These are phyloP conservation scores for Actenoides hombroni DNA, from an alignment of 2,113 vertebrate genomes.

Conservation along the genomic window DNA sequence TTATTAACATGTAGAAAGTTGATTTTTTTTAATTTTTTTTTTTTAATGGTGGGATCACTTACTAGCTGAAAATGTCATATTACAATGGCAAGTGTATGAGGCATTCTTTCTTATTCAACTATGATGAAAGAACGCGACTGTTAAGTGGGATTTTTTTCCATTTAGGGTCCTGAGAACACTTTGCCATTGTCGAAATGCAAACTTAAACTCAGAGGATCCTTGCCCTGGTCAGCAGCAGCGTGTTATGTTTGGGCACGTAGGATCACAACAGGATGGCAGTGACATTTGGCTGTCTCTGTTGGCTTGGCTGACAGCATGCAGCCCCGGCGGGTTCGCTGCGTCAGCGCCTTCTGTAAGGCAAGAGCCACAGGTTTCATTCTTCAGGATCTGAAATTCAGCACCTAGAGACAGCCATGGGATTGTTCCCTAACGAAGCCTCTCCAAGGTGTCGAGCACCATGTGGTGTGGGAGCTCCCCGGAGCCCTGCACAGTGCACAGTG, in stretches of 20 bases:
- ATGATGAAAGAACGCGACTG: not conserved
- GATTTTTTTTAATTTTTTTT: not conserved
- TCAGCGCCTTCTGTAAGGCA: not conserved
- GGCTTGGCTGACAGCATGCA: not conserved
- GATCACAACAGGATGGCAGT: not conserved
- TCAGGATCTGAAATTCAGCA: not conserved
- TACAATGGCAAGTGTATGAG: not conserved
- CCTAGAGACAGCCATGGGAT: not conserved
- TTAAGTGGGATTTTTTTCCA: not conserved
- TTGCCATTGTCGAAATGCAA: not conserved
- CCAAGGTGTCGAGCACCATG: not conserved
- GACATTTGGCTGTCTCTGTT: not conserved
- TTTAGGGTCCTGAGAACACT: not conserved
- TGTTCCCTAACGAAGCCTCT: not conserved
- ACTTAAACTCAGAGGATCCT: not conserved
- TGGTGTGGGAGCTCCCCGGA: not conserved
- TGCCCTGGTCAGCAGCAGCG: not conserved
- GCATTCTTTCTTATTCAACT: not conserved
- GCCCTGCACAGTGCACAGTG: rapidly evolving
- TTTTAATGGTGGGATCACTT: not conserved
- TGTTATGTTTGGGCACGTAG: not conserved
- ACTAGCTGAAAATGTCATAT: not conserved
- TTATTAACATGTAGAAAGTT: not conserved
- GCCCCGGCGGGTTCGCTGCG: not conserved
- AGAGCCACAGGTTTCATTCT: not conserved